Base-by-base conservation (phyloP, 2,888 invertebrate genomes). In the Tigriopus californicus region DNA sequence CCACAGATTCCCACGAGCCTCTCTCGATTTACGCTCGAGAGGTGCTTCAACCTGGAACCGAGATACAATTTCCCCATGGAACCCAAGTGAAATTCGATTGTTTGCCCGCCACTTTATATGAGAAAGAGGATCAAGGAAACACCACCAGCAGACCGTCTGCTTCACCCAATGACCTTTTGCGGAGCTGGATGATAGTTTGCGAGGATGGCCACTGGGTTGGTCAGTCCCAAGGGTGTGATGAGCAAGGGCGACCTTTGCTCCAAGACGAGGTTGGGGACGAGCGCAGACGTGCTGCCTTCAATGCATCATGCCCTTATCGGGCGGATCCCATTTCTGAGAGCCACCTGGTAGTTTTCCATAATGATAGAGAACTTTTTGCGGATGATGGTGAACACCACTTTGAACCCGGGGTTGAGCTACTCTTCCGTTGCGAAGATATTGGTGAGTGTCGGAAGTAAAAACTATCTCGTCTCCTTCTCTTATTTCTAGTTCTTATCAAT, bases 121-220 rank as follows among this genome's bases (percentile, higher is more conserved):
- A 25, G 12, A 20, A 46, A 12, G n/a, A 6, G n/a, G 33, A 33
- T 33, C 33, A 33, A 33, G 33, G 33, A 33, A 33, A 33, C 33
- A 33, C 33, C 33, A 33, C 4, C 33, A 33, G 33, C 33, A 33
- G 33, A 33, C 55, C 41, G 3, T 15, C 20, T 33, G 53, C 52
- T 20, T 33, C 33, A 5, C 33, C 33, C 3, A 33, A 33, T 33
- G 33, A 33, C 33, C 33, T 33, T 8, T 8, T 33, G 8, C 41
- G 63, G 58, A 83, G 85, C 0, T 88, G 88, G 88, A 82, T 83
- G 65, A 81, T 87, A 24, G 79, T 83, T 60, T 88, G 87, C 66
- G 85, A 86, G 67, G 82, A 86, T 65, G 87, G 87, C 0, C 79
- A 78, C 64, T 88, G 88, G 88, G 80, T 85, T 62, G 87, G 86